These are phyloP conservation scores for Scaptomyza flava DNA, from an alignment of 2,888 invertebrate genomes.

Conservation along the genomic window DNA sequence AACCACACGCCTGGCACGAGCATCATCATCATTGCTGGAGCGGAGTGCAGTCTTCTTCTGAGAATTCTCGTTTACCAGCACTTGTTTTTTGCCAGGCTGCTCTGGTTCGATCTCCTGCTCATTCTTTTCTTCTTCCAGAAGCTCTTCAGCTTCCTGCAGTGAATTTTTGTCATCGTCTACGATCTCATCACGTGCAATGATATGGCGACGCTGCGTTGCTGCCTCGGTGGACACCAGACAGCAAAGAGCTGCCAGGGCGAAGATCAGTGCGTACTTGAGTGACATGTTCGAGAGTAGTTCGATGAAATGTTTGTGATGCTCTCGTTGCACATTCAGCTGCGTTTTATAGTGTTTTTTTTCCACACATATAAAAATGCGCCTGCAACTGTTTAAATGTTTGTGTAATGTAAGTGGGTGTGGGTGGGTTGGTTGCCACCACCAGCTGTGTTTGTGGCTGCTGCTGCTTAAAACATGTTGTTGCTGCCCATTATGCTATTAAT, in stretches of 20 bases:
- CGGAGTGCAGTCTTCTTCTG: conserved; percentile 22
- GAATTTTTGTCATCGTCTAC: conserved; percentile 6
- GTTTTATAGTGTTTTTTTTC: conserved; percentile 52
- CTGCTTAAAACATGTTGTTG: conserved; percentile 25
- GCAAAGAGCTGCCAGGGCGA: conserved; percentile 67
- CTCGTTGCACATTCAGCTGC: conserved; percentile 15
- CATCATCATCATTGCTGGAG: conserved; percentile 52
- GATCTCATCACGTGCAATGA: conserved; percentile 9
- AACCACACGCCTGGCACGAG: conserved; percentile 59
- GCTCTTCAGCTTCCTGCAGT: conserved; percentile 10
- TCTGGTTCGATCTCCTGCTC: conserved; percentile 18
- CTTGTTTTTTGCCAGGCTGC: conserved; percentile 11
- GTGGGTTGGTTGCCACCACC: conserved; percentile 5
- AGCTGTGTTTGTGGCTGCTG: conserved; percentile 16
- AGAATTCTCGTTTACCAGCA: conserved; percentile 4
- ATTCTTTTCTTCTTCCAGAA: conserved; percentile 9
- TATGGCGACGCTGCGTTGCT: conserved; percentile 50
- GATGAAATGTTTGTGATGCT: conserved; percentile 65
- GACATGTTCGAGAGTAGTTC: conserved; percentile 46
- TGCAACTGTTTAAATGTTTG: conserved; percentile 68
- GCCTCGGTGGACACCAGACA: conserved; percentile 60
- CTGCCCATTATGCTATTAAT: conserved; percentile 55
- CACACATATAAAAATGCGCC: background rate
- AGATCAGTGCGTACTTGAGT: conserved; percentile 60
- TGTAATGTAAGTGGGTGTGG: background rate